Base-by-base conservation (phyloP, 2,888 invertebrate species). In the Sphaerophoria taeniata region DNA sequence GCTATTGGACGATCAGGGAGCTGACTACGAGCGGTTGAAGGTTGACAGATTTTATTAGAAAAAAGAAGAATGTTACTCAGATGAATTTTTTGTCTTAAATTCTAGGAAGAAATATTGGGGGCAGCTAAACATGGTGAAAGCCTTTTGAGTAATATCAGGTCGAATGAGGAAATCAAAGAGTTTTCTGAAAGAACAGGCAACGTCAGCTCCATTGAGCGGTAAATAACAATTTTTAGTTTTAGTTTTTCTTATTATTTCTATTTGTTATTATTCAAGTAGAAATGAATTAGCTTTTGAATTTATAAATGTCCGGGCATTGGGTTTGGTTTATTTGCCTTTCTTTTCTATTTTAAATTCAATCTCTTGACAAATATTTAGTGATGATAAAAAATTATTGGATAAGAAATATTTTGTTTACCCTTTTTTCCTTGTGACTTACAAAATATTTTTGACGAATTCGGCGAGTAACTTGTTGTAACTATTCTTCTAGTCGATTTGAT, bases 131-230 rank as follows among this genome's bases (percentile, higher is more conserved):
- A 98, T 91, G 99, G 99, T 67, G 97, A 98, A 92, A 94, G 95
- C 83, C 93, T 99, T 88, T 93, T 98, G 88, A 94, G 95, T 88
- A 95, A 94, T 92, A 95, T 96, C 88, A 94, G 96, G 90, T 93
- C 93, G 83, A 92, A 93, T 87, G 93, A 93, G 78, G 90, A 90
- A 79, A 89, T 91, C 9, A 94, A 94, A 92, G 94, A 94, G 90
- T 94, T 94, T 89, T 94, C 94, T 87, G 95, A 94, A 86, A 94
- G 95, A 89, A 94, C 96, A 79, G 96, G 96, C 89, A 98, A 98
- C 93, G 97, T 98, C 87, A 96, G 98, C 88, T 96, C 98, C 82
- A 96, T 98, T 87, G 98, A 98, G 93, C 96, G 97, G 96, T 97
- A 93, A 89, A 58, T 36, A 16, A 24, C 16, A 7, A 9, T 9